phyloP scores from a whole-genome alignment of 2,113 vertebrate genomes.

The Aldabrachelys gigantea region DNA sequence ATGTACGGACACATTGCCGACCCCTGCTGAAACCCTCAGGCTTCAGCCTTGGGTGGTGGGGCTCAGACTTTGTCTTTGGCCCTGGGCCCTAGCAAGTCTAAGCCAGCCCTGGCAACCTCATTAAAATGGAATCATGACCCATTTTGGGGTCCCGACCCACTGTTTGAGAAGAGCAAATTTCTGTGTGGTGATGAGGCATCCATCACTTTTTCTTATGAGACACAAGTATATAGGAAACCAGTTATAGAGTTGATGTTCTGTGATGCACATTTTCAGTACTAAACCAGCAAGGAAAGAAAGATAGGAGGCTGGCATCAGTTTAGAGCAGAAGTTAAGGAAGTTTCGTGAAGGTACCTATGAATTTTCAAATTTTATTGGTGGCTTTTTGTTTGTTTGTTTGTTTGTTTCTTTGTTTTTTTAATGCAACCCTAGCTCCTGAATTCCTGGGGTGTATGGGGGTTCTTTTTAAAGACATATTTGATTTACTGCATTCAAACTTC shows the following conservation, averaged over 20 bases:
- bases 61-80: too few relatives aligned
- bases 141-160: too few relatives aligned
- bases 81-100: too few relatives aligned
- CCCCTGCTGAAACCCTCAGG: too few relatives aligned
- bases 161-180: slow-evolving; percentile 48
- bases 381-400: too few relatives aligned
- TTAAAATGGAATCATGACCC: too few relatives aligned
- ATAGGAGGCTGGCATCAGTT: slow-evolving; percentile 51
- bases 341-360: slow-evolving; percentile 45
- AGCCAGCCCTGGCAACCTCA: too few relatives aligned
- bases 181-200: slow-evolving; percentile 53
- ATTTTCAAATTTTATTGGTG: slow-evolving; percentile 51
- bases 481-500: slow-evolving; percentile 41
- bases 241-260: slow-evolving; percentile 17
- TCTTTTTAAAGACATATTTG: slow-evolving; percentile 26
- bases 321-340: slow-evolving; percentile 62
- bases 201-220: slow-evolving; percentile 69
- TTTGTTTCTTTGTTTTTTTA: slow-evolving; percentile 24
- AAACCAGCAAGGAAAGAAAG: slow-evolving; percentile 18
- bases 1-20: too few relatives aligned
- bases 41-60: too few relatives aligned
- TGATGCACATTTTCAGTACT: slow-evolving; percentile 56
- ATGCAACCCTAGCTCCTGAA: slow-evolving; percentile 16
- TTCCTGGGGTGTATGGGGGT: neutral
- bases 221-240: slow-evolving; percentile 68